phyloP scores from a whole-genome alignment of 2,113 vertebrate species.

The Brachyhypopomus gauderio region DNA sequence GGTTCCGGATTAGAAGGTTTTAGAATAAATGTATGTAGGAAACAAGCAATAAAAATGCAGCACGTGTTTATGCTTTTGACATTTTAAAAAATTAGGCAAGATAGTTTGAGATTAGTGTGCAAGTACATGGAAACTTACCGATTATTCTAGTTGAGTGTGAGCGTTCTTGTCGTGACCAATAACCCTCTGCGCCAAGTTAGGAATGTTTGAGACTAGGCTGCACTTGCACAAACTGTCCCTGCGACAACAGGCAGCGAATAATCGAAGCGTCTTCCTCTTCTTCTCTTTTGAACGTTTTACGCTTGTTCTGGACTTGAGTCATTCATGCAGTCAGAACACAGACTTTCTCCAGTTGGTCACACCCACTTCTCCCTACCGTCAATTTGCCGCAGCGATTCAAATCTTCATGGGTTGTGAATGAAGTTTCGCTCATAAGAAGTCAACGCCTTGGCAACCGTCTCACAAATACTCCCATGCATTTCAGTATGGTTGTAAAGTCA shows the following conservation, averaged over 20 bases:
- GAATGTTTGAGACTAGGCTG: background rate
- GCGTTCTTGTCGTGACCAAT: background rate
- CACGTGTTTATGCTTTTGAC: background rate
- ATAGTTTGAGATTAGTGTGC: background rate
- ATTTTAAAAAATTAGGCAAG: background rate
- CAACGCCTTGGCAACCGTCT: slow-evolving; percentile 36
- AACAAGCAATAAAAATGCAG: background rate
- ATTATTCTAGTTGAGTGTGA: slow-evolving; percentile 23
- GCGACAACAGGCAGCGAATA: slow-evolving; percentile 5
- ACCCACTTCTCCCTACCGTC: slow-evolving; percentile 48
- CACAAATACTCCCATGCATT: too few relatives aligned
- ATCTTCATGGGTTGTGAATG: slow-evolving; percentile 49
- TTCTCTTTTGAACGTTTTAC: slow-evolving; percentile 33
- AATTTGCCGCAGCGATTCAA: slow-evolving; percentile 49
- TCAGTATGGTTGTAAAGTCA: background rate
- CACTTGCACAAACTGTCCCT: slow-evolving; percentile 25
- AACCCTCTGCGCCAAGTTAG: slow-evolving; percentile 1
- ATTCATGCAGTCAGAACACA: slow-evolving; percentile 51
- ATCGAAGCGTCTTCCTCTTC: slow-evolving; percentile 23
- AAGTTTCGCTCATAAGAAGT: slow-evolving; percentile 20
- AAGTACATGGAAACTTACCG: slow-evolving; percentile 34
- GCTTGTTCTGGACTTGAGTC: slow-evolving; percentile 50
- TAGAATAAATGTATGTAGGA: background rate
- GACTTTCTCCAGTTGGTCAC: slow-evolving; percentile 48
- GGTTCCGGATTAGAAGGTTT: background rate